These are phyloP conservation scores for Rhabditoides inermis DNA, from an alignment of 2,888 invertebrate genomes.

Conservation along the genomic window DNA sequence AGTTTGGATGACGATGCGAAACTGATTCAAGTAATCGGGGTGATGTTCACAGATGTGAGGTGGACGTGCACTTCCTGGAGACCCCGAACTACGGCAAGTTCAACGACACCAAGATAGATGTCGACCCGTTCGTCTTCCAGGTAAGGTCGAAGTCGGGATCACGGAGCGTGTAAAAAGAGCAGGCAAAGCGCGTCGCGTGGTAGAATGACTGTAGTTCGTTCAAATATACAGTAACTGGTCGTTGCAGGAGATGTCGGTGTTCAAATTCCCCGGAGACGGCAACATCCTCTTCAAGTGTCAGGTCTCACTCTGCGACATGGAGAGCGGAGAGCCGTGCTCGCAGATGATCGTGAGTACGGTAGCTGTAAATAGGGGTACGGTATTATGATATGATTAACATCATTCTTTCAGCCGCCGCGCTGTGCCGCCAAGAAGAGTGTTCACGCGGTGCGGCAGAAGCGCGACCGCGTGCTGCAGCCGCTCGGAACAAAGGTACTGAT, in stretches of 20 bases:
- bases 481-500: conserved; percentile 16
- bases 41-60: conserved; percentile 45
- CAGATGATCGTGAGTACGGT: conserved; percentile 24
- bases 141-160: not conserved
- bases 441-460: conserved; percentile 15
- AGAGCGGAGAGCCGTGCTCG: conserved; percentile 20
- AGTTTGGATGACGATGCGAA: too few species aligned
- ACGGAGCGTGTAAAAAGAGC: too few species aligned
- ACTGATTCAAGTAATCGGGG: too few species aligned
- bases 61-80: conserved; percentile 45
- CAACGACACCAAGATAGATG: conserved; percentile 15
- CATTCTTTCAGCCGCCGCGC: conserved; percentile 26
- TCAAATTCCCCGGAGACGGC: conserved; percentile 48
- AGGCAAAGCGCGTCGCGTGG: too few species aligned
- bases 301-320: conserved; percentile 47
- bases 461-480: conserved; percentile 12
- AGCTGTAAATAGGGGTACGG: too few species aligned
- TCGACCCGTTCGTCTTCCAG: conserved; percentile 25
- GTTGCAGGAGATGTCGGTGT: conserved; percentile 45
- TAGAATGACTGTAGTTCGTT: too few species aligned
- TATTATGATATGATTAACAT: too few species aligned
- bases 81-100: conserved; percentile 42
- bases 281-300: conserved; percentile 45
- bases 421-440: conserved; percentile 17
- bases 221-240: too few species aligned